Base-by-base conservation (phyloP, 1,140 invertebrate species). In the Oryzaephilus surinamensis region DNA sequence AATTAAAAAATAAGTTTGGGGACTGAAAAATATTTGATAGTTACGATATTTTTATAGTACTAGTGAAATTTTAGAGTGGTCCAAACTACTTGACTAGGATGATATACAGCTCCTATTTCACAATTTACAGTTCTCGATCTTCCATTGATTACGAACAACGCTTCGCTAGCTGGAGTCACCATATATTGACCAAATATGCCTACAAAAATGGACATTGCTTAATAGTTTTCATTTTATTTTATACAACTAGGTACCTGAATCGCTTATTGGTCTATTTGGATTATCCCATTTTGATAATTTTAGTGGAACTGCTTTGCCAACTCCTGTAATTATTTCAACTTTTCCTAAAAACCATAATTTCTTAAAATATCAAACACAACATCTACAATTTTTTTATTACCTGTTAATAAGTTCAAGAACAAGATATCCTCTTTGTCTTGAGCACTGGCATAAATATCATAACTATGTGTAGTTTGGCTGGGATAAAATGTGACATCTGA, bases 401-500 rank as follows among this genome's bases (percentile, higher is more conserved):
- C 82, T 50, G 79, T 80, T 10, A 73, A 66, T 17, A 87, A 70
- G 54, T 83, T 79, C 4, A 88, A 62, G 54, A 81, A 82, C 13
- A 86, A 68, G 43, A 87, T 74, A 43, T 84, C 79, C 54, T 81
- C 78, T 55, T 83, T 79, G 47, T 82, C 79, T 33, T 71, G 72
- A 4, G 81, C 76, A 17, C 74, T 80, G 19, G 84, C 76, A 42
- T 81, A 83, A 15, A 85, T 63, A 55, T 87, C 81, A 53, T 85
- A 87, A 38, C 81, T 79, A 50, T 82, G 78, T 7, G 77, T 78
- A 6, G 72, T 75, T 53, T 77, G 70, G 15, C 81, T 83, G 3
- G 81, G 80, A 58, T 83, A 83, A 57, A 87, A 87, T 6, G 79
- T 75, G 21, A 85, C 71, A 51, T 83, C 80, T 43, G 81, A 83